Percentiles rank a stretch among this genome's conserved stretches.
These are phyloP conservation scores for Bombus sibiricus DNA, from an alignment of 1,140 invertebrate genomes.

Conservation along the genomic window DNA sequence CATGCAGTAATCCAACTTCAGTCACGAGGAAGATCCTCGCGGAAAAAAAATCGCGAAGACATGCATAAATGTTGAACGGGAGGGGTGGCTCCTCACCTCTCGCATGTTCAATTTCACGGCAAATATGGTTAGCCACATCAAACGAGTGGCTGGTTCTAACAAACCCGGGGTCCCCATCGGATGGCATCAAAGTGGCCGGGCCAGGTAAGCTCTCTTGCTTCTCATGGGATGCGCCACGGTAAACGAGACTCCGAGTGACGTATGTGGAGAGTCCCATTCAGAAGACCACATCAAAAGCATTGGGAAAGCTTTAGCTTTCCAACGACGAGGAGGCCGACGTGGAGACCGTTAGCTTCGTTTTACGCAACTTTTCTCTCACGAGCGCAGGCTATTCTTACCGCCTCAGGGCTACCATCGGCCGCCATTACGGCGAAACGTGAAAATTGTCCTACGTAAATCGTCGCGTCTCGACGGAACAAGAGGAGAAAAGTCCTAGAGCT, in stretches of 20 bases:
- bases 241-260: constrained; percentile 42
- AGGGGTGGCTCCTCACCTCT: constrained; percentile 21
- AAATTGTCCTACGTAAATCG: constrained; percentile 61
- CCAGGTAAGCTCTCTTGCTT: constrained; percentile 55
- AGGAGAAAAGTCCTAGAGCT: constrained; percentile 47
- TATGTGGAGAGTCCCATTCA: constrained; percentile 55
- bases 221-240: constrained; percentile 31
- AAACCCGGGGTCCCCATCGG: constrained; percentile 36
- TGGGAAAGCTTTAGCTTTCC: constrained; percentile 41
- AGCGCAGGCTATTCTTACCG: constrained; percentile 37
- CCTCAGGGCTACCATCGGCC: constrained; percentile 32
- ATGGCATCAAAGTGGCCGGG: constrained; percentile 58
- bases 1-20: not conserved
- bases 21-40: not conserved
- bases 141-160: constrained; percentile 60
- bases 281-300: constrained; percentile 62
- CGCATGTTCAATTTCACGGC: constrained; percentile 60
- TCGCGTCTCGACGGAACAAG: constrained; percentile 32
- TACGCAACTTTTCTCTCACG: constrained; percentile 56
- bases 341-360: constrained; percentile 45
- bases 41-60: not conserved
- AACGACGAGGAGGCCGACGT: constrained; percentile 48
- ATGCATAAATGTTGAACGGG: not conserved
- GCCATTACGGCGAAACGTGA: constrained; percentile 49
- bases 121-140: constrained; percentile 61